These are phyloP conservation scores for Xenopus petersii DNA, from an alignment of 2,797 vertebrate genomes.

Conservation along the genomic window DNA sequence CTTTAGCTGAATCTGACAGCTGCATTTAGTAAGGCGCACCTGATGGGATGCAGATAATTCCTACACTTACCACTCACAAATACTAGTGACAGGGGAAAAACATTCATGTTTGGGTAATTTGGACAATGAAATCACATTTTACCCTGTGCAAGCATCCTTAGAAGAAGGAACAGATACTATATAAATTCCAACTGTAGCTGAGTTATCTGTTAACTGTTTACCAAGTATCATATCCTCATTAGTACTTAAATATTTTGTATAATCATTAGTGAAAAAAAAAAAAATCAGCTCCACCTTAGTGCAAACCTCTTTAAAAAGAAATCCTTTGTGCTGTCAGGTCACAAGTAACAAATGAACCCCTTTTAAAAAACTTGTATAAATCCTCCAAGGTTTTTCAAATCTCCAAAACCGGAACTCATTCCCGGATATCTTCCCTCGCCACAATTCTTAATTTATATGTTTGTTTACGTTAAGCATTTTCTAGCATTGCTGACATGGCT, in stretches of 20 bases:
- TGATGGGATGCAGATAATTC: constrained; percentile 41
- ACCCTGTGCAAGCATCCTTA: no score
- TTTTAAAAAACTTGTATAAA: constrained; percentile 42
- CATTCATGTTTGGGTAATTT: no score
- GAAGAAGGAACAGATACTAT: neutral
- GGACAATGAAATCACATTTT: no score
- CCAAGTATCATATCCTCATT: no score
- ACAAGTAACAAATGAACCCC: constrained; percentile 49
- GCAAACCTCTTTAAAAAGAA: no score
- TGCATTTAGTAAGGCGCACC: constrained; percentile 31
- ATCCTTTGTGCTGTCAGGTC: constrained; percentile 14
- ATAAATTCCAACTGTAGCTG: neutral
- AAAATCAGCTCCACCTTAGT: no score
- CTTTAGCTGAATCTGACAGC: constrained; percentile 15
- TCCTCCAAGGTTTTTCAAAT: constrained; percentile 34
- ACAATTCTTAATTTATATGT: constrained; percentile 50
- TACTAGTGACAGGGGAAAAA: neutral
- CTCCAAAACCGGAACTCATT: constrained; percentile 38
- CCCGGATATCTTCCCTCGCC: constrained; percentile 19
- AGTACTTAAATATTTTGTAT: no score
- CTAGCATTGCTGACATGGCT: constrained; percentile 53
- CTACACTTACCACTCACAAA: constrained; percentile 8
- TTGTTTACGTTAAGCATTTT: constrained; percentile 57
- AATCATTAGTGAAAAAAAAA: no score
- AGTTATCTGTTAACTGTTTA: no score